Evolutionary conservation across 2,888 invertebrate genomes (phyloP).

Genomic region (Leptopterna dolabrata): DNA sequence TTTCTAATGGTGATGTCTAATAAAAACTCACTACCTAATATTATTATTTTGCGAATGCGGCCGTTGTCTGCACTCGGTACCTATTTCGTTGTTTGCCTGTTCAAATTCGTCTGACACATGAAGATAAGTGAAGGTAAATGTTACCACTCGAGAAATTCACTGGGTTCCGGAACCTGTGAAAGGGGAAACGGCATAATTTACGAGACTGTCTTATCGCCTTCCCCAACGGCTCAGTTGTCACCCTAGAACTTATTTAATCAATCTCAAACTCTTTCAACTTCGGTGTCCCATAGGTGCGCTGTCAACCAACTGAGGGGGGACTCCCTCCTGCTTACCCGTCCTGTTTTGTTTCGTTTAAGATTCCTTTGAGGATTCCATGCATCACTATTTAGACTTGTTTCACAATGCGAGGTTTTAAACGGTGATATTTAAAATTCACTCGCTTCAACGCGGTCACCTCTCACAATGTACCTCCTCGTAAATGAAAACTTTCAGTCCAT

Average conservation of each 20-base stretch:
- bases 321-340: neutral
- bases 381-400: too few species aligned
- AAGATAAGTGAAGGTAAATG: neutral
- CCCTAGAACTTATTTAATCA: constrained; percentile 44
- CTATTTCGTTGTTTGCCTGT: too few species aligned
- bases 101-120: too few species aligned
- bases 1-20: too few species aligned
- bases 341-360: neutral
- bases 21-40: too few species aligned
- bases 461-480: too few species aligned
- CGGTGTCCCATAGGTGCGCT: constrained; percentile 38
- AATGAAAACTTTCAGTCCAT: too few species aligned
- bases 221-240: constrained; percentile 23
- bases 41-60: too few species aligned
- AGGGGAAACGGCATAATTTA: constrained; percentile 40
- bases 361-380: neutral
- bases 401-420: too few species aligned
- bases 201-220: constrained; percentile 30
- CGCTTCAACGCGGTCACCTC: too few species aligned
- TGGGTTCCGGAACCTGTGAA: neutral
- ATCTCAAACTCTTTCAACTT: constrained; percentile 43
- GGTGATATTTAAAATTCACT: too few species aligned
- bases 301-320: constrained; percentile 4
- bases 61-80: too few species aligned
- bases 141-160: neutral